phyloP scores from a whole-genome alignment of 2,113 vertebrate species.

The Calyptommatus sinebrachiatus region DNA sequence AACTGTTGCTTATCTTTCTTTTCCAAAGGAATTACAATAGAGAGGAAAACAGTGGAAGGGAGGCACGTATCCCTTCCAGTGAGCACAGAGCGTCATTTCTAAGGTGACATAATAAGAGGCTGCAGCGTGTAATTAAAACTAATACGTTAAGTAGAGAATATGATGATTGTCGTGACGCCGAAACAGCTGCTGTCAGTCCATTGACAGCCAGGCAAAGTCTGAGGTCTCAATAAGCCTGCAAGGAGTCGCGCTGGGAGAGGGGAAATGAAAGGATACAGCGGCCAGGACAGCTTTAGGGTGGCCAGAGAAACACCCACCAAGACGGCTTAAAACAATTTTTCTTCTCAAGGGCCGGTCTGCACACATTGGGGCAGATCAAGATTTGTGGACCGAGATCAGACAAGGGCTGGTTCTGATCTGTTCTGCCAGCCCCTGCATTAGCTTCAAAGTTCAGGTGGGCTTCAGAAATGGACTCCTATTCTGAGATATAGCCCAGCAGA shows the following conservation, averaged over 20 bases:
- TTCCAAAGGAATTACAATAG: background rate
- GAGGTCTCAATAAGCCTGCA: background rate
- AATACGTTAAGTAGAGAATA: constrained; percentile 68
- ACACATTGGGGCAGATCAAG: too few relatives aligned
- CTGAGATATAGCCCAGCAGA: too few relatives aligned
- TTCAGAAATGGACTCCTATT: too few relatives aligned
- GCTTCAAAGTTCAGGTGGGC: too few relatives aligned
- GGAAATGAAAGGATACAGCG: background rate
- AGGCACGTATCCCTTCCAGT: constrained; percentile 25
- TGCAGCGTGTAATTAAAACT: constrained; percentile 57
- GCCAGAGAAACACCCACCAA: background rate
- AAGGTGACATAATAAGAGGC: constrained; percentile 59
- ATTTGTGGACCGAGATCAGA: too few relatives aligned
- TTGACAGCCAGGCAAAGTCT: constrained; percentile 30
- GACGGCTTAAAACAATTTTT: too few relatives aligned
- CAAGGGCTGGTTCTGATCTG: too few relatives aligned
- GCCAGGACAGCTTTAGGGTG: background rate
- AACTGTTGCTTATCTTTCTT: constrained; percentile 30
- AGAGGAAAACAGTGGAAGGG: background rate
- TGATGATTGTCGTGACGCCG: constrained; percentile 51
- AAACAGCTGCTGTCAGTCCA: constrained; percentile 27
- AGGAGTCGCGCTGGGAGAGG: background rate
- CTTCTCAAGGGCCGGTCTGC: too few relatives aligned
- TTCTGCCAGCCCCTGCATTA: too few relatives aligned
- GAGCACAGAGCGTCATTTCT: constrained; percentile 52